Percentiles rank a stretch among this genome's conserved stretches.
Evolutionary conservation across 2,888 invertebrate species (phyloP).

Genomic region (Smittia sp.): DNA sequence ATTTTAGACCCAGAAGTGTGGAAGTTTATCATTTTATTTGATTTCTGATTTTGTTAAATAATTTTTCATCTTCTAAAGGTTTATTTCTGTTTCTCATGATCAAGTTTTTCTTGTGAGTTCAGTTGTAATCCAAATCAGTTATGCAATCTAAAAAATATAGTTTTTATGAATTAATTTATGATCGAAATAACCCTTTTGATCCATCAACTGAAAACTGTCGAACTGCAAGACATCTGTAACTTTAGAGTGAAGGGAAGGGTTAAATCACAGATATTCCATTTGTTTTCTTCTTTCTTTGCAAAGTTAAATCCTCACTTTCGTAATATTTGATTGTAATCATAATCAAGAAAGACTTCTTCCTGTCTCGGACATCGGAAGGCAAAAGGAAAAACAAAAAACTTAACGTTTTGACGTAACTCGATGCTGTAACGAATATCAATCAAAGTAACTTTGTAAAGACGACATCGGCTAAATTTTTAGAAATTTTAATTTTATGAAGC

Average conservation of each 20-base stretch:
- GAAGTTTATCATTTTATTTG: background rate
- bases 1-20: background rate
- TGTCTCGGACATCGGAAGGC: background rate
- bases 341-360: too few species aligned
- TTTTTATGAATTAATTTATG: background rate
- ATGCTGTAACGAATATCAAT: background rate
- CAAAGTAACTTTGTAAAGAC: background rate
- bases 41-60: conserved; percentile 6
- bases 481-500: conserved; percentile 12
- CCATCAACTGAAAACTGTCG: too few species aligned
- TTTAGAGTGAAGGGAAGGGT: conserved; percentile 9
- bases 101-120: background rate
- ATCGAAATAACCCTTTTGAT: conserved; percentile 6
- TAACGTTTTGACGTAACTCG: background rate
- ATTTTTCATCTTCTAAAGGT: background rate
- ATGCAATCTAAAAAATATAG: background rate
- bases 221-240: background rate
- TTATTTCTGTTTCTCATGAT: background rate
- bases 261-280: conserved; percentile 21
- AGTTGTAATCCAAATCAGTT: background rate
- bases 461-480: background rate
- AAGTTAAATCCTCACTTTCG: background rate
- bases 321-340: background rate
- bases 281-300: background rate
- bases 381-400: conserved; percentile 1